A percentile compares a stretch with the other conserved stretches of the same genome.
phyloP scores from a whole-genome alignment of 2,888 invertebrate genomes.

The Apocheima hispidaria region DNA sequence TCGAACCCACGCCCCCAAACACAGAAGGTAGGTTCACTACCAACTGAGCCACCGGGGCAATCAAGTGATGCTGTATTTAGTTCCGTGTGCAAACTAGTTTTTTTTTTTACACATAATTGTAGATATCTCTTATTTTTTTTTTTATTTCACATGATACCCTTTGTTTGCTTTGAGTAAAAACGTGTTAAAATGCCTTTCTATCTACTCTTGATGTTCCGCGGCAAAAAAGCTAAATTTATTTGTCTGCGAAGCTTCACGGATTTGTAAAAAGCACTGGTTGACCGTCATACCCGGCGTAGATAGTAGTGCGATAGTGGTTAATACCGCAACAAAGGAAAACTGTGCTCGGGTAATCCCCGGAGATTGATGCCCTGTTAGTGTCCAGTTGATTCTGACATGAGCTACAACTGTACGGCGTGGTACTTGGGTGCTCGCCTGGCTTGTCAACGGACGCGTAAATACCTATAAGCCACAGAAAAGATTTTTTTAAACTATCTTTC shows the following conservation, averaged over 20 bases:
- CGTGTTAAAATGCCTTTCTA: background rate
- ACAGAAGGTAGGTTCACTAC: too few species aligned
- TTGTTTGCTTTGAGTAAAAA: too few species aligned
- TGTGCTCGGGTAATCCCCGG: conserved; percentile 56
- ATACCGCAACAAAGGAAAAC: conserved; percentile 40
- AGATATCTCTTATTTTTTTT: too few species aligned
- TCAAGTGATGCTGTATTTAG: too few species aligned
- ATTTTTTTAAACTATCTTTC: too few species aligned
- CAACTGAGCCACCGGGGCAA: too few species aligned
- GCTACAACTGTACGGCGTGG: conserved; percentile 29
- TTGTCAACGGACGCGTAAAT: conserved; percentile 7
- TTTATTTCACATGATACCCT: too few species aligned
- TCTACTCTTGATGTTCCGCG: background rate
- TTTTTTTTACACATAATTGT: too few species aligned
- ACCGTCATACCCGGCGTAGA: conserved; percentile 15
- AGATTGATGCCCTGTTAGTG: conserved; percentile 56
- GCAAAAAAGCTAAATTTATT: conserved; percentile 42
- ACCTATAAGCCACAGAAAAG: too few species aligned
- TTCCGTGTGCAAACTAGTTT: too few species aligned
- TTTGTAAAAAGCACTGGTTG: conserved; percentile 31
- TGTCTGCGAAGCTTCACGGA: conserved; percentile 28
- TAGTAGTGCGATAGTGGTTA: conserved; percentile 20
- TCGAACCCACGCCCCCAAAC: too few species aligned
- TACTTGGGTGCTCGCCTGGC: conserved; percentile 6
- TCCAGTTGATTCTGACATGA: conserved; percentile 27